These are phyloP conservation scores for Theonella swinhoei DNA, from an alignment of 37 sponge, comb jelly and placozoan genomes.

Conservation along the genomic window DNA sequence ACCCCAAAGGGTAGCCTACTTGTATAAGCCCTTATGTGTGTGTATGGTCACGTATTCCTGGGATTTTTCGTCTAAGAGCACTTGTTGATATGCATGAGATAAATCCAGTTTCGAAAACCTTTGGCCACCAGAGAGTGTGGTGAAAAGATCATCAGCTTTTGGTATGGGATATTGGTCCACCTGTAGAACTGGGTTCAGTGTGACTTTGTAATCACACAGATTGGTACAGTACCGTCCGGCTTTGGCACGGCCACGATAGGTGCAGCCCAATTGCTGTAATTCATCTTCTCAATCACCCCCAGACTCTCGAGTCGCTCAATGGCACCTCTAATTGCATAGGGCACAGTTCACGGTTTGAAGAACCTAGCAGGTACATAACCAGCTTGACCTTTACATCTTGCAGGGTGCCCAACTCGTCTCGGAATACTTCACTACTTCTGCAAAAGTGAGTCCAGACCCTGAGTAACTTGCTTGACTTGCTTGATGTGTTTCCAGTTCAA, in stretches of 20 bases:
- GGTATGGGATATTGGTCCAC: slow-evolving; percentile 39
- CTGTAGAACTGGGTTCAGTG: slow-evolving; percentile 49
- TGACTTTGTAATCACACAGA: slow-evolving; percentile 53
- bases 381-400: slow-evolving; percentile 15
- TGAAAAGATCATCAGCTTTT: too few relatives aligned
- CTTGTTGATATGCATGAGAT: slow-evolving; percentile 47
- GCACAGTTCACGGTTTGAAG: too few relatives aligned
- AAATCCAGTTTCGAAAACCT: too few relatives aligned
- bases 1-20: slow-evolving; percentile 46
- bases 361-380: not conserved
- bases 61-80: slow-evolving; percentile 35
- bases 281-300: slow-evolving; percentile 24
- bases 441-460: not conserved
- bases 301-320: too few relatives aligned
- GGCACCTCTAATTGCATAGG: not conserved
- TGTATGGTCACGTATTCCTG: slow-evolving; percentile 15
- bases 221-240: too few relatives aligned
- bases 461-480: not conserved
- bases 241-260: slow-evolving; percentile 58
- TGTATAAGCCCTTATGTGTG: slow-evolving; percentile 31
- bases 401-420: slow-evolving; percentile 24
- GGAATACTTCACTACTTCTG: slow-evolving; percentile 25
- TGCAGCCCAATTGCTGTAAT: slow-evolving; percentile 53
- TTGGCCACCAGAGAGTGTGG: too few relatives aligned
- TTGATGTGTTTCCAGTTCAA: too few relatives aligned